Conservation (phyloP, 2,888 invertebrate species). For the Galerucella calmariensis region DNA sequence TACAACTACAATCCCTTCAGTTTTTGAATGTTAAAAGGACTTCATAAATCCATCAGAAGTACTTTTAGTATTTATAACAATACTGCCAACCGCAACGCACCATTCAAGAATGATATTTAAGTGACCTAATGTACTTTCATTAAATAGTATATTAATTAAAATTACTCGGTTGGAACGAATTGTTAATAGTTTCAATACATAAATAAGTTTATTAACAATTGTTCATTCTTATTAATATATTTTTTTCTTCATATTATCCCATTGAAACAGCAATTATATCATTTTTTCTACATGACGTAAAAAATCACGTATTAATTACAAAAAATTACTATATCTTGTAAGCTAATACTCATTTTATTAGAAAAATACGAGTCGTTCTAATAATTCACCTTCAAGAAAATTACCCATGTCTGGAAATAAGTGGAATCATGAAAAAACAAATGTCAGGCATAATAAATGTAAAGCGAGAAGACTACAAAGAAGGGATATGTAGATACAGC, state of each 20-base stretch:
- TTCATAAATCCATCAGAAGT: background rate
- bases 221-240: background rate
- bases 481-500: too few relatives aligned
- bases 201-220: background rate
- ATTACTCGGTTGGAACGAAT: background rate
- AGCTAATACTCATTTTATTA: background rate
- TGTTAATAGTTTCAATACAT: background rate
- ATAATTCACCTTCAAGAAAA: background rate
- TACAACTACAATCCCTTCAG: too few relatives aligned
- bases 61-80: background rate
- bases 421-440: too few relatives aligned
- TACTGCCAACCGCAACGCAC: background rate
- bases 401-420: background rate
- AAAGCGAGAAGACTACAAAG: too few relatives aligned
- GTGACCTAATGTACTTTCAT: background rate
- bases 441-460: too few relatives aligned
- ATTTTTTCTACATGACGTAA: background rate
- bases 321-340: background rate
- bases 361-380: background rate
- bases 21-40: too few relatives aligned
- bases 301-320: background rate
- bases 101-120: background rate
- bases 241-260: background rate
- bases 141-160: background rate
- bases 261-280: background rate